A percentile compares a stretch with the other conserved stretches of the same genome.
These are phyloP conservation scores for Timema cristinae DNA, from an alignment of 2,888 invertebrate genomes.

Conservation along the genomic window DNA sequence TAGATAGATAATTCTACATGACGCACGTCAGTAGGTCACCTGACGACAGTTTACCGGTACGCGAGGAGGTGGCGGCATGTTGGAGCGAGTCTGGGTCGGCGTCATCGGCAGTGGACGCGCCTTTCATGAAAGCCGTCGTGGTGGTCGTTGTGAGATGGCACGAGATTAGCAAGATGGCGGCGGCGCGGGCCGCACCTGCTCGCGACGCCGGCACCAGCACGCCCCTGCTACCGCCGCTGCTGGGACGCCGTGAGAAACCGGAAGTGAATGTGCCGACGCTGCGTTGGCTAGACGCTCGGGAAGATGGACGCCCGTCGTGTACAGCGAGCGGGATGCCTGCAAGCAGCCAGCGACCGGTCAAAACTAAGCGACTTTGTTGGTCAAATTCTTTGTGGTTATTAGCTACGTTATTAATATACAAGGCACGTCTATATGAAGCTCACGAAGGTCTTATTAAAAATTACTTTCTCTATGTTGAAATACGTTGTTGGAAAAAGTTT, in stretches of 20 bases:
- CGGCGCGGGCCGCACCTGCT: slow-evolving; percentile 90
- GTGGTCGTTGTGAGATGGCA: slow-evolving; percentile 58
- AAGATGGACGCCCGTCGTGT: slow-evolving; percentile 57
- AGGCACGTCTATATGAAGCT: no score
- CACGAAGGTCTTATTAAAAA: no score
- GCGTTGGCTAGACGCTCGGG: slow-evolving; percentile 53
- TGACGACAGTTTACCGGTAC: slow-evolving; percentile 26
- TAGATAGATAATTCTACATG: no score
- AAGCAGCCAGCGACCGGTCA: slow-evolving; percentile 29
- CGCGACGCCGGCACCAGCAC: slow-evolving; percentile 74
- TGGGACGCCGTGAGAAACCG: slow-evolving; percentile 50
- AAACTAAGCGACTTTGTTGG: no score
- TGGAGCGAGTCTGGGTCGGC: slow-evolving; percentile 20
- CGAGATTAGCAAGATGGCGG: slow-evolving; percentile 93
- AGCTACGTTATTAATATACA: no score
- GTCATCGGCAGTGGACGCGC: slow-evolving; percentile 23
- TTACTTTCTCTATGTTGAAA: no score
- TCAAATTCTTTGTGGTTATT: no score
- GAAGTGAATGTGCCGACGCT: slow-evolving; percentile 54
- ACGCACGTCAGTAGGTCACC: slow-evolving; percentile 18
- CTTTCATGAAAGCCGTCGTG: slow-evolving; percentile 20
- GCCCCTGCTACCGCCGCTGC: slow-evolving; percentile 61
- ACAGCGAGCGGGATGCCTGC: slow-evolving; percentile 58
- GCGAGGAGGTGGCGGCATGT: slow-evolving; percentile 22
- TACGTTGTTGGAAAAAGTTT: no score